phyloP scores from a whole-genome alignment of 2,888 invertebrate species.

The Himalopsyche anomala region DNA sequence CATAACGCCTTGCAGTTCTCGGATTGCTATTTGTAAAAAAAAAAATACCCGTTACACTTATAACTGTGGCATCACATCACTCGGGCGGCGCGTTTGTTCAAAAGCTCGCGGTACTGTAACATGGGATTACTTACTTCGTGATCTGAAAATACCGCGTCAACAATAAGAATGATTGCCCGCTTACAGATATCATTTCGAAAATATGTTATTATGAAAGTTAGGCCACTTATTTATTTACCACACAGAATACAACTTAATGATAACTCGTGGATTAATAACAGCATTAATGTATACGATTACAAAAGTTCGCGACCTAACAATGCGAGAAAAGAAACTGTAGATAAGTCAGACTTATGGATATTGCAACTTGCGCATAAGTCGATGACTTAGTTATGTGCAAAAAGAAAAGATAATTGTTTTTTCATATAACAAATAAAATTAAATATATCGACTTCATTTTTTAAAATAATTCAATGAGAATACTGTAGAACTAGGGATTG shows the following conservation, averaged over 20 bases:
- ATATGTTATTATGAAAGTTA: slow-evolving; percentile 26
- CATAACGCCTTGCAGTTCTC: no score
- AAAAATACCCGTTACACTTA: background rate
- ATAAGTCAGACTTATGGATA: no score
- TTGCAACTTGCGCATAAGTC: no score
- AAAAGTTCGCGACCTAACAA: slow-evolving; percentile 6
- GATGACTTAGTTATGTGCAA: no score
- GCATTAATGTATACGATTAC: background rate
- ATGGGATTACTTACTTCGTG: slow-evolving; percentile 31
- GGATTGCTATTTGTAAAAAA: background rate
- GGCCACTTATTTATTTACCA: slow-evolving; percentile 17
- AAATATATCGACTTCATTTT: no score
- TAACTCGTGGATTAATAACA: slow-evolving; percentile 10
- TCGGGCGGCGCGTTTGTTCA: background rate
- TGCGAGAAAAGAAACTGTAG: no score
- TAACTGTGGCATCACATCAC: background rate
- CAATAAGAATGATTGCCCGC: slow-evolving; percentile 26
- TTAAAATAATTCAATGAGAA: no score
- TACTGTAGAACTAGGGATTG: no score
- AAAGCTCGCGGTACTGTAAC: slow-evolving; percentile 21
- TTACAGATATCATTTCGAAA: slow-evolving; percentile 25
- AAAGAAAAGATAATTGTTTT: no score
- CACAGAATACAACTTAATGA: slow-evolving; percentile 30
- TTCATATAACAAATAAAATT: no score
- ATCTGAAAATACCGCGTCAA: slow-evolving; percentile 22